Evolutionary conservation across 2,888 invertebrate genomes (phyloP).

Genomic region (Cosmorhoe ocellata): DNA sequence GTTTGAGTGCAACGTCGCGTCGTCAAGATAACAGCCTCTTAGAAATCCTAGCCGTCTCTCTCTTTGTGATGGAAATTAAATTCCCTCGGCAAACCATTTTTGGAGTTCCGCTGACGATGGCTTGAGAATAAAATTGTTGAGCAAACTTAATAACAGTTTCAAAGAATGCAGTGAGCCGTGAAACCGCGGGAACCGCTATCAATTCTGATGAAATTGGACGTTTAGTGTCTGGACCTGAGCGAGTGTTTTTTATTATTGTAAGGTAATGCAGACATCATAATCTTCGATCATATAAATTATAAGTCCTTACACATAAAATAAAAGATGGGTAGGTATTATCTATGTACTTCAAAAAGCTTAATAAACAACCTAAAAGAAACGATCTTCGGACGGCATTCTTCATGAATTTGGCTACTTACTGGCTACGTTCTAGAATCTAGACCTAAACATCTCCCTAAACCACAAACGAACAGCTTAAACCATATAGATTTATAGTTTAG

Average conservation of each 20-base stretch:
- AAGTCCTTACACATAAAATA: too few species aligned
- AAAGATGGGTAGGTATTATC: too few species aligned
- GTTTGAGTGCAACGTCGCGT: conserved; percentile 4
- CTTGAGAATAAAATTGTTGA: conserved; percentile 30
- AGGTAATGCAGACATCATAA: too few species aligned
- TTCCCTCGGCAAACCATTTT: conserved; percentile 39
- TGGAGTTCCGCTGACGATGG: conserved; percentile 31
- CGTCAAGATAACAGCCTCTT: conserved; percentile 11
- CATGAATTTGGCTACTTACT: too few species aligned
- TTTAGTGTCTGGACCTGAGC: not conserved
- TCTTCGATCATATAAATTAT: too few species aligned
- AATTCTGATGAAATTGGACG: conserved; percentile 14
- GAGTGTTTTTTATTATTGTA: not conserved
- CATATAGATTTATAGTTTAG: too few species aligned
- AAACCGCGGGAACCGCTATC: conserved; percentile 10
- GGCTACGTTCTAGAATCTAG: too few species aligned
- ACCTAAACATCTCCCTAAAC: too few species aligned
- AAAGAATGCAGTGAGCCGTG: conserved; percentile 29
- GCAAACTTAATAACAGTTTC: conserved; percentile 34
- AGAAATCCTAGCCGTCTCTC: conserved; percentile 1
- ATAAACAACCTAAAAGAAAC: too few species aligned
- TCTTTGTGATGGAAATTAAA: conserved; percentile 51
- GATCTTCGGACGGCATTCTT: too few species aligned
- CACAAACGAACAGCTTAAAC: too few species aligned
- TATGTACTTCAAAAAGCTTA: too few species aligned